Conservation (phyloP, 2,888 invertebrate genomes). For the Clepsis dumicolana region DNA sequence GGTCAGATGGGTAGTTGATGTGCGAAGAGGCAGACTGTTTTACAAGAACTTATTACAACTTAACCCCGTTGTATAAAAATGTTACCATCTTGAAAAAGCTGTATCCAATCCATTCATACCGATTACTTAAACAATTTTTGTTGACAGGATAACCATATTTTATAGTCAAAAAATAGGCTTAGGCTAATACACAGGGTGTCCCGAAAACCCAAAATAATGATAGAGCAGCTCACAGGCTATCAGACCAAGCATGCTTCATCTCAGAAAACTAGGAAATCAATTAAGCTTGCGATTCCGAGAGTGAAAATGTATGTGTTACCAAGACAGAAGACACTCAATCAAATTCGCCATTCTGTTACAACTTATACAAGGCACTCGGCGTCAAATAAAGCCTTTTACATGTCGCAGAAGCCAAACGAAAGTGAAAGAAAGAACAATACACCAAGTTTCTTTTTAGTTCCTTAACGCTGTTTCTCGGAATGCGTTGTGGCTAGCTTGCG, state of each 20-base stretch:
- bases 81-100: not conserved
- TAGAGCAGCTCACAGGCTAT: too few relatives aligned
- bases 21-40: too few relatives aligned
- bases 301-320: not conserved
- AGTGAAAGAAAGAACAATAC: conserved; percentile 36
- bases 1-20: not conserved
- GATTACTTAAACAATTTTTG: too few relatives aligned
- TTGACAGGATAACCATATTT: too few relatives aligned
- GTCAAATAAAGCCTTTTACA: conserved; percentile 18
- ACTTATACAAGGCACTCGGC: conserved; percentile 6
- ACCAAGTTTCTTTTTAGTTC: conserved; percentile 21
- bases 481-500: conserved; percentile 24
- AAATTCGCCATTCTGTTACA: not conserved
- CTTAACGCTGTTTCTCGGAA: conserved; percentile 22
- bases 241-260: too few relatives aligned
- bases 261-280: not conserved
- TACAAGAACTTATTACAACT: not conserved
- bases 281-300: not conserved
- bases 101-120: too few relatives aligned
- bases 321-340: not conserved
- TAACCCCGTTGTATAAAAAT: not conserved
- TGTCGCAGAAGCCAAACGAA: conserved; percentile 26
- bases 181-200: too few relatives aligned
- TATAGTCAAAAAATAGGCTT: too few relatives aligned
- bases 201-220: too few relatives aligned